A percentile compares a stretch with the other conserved stretches of the same genome.
phyloP scores from a whole-genome alignment of 2,113 vertebrate species.

The Nothobranchius furzeri region DNA sequence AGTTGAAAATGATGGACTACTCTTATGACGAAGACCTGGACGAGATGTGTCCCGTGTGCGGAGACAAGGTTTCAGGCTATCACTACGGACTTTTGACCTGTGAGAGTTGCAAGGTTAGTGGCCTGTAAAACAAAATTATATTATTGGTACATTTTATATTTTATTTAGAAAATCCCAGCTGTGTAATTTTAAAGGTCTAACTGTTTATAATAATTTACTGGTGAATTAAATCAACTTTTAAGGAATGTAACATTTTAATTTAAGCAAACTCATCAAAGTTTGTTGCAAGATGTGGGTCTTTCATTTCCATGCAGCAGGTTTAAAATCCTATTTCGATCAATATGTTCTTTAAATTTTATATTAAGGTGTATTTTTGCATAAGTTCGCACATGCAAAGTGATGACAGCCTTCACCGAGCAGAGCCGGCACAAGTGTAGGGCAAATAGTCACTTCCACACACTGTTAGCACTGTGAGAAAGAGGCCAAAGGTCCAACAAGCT shows the following conservation, averaged over 20 bases:
- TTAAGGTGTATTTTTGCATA: not conserved
- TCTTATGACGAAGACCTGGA: constrained; percentile 98
- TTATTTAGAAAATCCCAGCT: not conserved
- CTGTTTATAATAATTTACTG: not conserved
- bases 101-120: constrained; percentile 98
- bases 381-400: not conserved
- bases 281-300: too few species aligned
- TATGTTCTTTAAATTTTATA: not conserved
- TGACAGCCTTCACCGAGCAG: constrained; percentile 4
- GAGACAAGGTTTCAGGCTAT: constrained; percentile 98
- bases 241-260: too few species aligned
- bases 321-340: not conserved
- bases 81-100: constrained; percentile 99
- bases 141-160: too few species aligned
- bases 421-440: constrained; percentile 25
- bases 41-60: constrained; percentile 97
- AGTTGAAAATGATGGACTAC: constrained; percentile 99
- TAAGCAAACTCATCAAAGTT: too few species aligned
- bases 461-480: not conserved
- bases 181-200: too few species aligned
- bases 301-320: not conserved
- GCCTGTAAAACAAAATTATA: too few species aligned
- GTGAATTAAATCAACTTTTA: not conserved
- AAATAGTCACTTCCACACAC: constrained; percentile 11
- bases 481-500: constrained; percentile 32